Evolutionary conservation across 2,888 invertebrate species (phyloP).

Genomic region (Odontocolon sp.): DNA sequence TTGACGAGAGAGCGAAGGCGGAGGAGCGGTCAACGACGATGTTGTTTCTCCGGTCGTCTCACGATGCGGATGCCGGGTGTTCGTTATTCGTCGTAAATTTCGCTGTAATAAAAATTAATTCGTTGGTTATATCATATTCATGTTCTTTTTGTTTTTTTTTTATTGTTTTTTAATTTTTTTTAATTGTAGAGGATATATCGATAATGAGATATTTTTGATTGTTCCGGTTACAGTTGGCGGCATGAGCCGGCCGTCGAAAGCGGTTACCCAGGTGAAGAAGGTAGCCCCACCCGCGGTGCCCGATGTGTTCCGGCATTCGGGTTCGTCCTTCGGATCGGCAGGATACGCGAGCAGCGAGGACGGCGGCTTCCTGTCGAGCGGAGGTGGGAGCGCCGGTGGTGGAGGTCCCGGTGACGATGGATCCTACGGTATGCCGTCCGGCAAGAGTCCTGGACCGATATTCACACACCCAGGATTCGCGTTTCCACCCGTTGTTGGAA

Average conservation of each 20-base stretch:
- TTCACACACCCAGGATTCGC: slow-evolving; percentile 87
- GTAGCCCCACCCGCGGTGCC: slow-evolving; percentile 95
- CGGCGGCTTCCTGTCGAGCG: slow-evolving; percentile 84
- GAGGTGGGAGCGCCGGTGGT: slow-evolving; percentile 71
- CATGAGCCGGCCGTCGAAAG: slow-evolving; percentile 92
- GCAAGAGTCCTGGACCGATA: slow-evolving; percentile 85
- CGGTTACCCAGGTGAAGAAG: slow-evolving; percentile 93
- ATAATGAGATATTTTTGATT: slow-evolving; percentile 71
- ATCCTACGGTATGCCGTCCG: slow-evolving; percentile 83
- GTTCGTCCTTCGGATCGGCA: slow-evolving; percentile 89
- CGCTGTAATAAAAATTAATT: too few relatives aligned
- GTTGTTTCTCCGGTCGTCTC: too few relatives aligned
- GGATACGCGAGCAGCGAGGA: slow-evolving; percentile 91
- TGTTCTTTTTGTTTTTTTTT: too few relatives aligned
- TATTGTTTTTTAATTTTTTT: too few relatives aligned
- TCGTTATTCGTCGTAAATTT: too few relatives aligned
- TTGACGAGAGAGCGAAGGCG: too few relatives aligned
- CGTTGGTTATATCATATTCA: too few relatives aligned
- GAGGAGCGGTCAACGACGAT: background rate
- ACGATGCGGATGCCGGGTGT: too few relatives aligned
- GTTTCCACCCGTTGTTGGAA: slow-evolving; percentile 85
- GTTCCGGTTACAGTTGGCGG: slow-evolving; percentile 92
- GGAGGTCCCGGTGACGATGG: slow-evolving; percentile 74
- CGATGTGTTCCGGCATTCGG: slow-evolving; percentile 90
- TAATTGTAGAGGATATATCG: background rate